Base-by-base conservation (phyloP, 23 tunicate species). In the Styela clava region DNA sequence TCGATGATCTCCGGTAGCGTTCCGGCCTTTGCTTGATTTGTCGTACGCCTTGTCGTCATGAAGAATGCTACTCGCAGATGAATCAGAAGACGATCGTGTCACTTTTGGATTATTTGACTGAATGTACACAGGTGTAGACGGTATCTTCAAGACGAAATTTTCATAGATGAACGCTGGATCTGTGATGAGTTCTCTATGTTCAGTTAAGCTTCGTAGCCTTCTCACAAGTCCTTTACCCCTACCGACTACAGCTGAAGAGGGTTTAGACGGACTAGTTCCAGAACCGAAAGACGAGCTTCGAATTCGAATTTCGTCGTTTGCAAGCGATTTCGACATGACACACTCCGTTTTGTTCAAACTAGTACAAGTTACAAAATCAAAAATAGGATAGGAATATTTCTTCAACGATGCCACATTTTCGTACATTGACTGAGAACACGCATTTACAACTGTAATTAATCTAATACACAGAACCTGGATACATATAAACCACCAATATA, bases 281-380 rank as follows among this genome's bases (percentile, higher is more conserved):
- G 65, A 52, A 33, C 78, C 44, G 27, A 44, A 76, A 16, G 81
- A 76, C 18, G 81, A 76, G 37, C 81, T 76, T 44, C 81, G 64
- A n/a, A 76, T 76, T 36, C 81, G 64, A 25, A 29, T 27, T 76
- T 52, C 81, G 35, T 33, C 37, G 35, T 35, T 71, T 71, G 77
- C 77, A 21, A 71, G 32, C 34, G 77, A 21, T 33, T 71, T 30
- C 20, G 77, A 71, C 77, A 71, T 71, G 34, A n/a, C n/a, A n/a
- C n/a, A n/a, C n/a, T n/a, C n/a, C n/a, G n/a, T n/a, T n/a, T n/a
- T n/a, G n/a, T n/a, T n/a, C n/a, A n/a, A n/a, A n/a, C n/a, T n/a
- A n/a, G n/a, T n/a, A n/a, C n/a, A n/a, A n/a, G n/a, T n/a, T n/a
- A n/a, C n/a, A n/a, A n/a, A n/a, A n/a, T n/a, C n/a, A n/a, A n/a